These are phyloP conservation scores for Chromoteleia sp. DNA, from an alignment of 2,888 invertebrate genomes.

Conservation along the genomic window DNA sequence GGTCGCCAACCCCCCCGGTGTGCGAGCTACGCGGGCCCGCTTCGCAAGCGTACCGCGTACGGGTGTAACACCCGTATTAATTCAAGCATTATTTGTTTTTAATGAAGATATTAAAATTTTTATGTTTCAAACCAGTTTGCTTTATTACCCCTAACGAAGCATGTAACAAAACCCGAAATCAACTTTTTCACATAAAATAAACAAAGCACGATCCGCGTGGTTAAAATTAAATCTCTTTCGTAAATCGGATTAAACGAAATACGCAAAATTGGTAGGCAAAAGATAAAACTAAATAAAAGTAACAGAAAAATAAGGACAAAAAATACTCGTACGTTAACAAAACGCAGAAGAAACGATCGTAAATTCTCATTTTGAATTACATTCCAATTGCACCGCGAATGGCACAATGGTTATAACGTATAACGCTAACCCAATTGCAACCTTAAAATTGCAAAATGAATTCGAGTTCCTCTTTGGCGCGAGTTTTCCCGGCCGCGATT, in stretches of 20 bases:
- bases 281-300: conserved; percentile 15
- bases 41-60: too few relatives aligned
- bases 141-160: conserved; percentile 12
- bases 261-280: conserved; percentile 27
- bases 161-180: conserved; percentile 43
- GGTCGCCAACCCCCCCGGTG: too few relatives aligned
- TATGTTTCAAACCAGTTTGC: conserved; percentile 17
- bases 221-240: conserved; percentile 59
- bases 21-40: too few relatives aligned
- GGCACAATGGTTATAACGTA: conserved; percentile 15
- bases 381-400: conserved; percentile 5
- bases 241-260: conserved; percentile 53
- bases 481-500: conserved; percentile 24
- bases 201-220: conserved; percentile 51
- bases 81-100: too few relatives aligned
- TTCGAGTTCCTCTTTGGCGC: conserved; percentile 26
- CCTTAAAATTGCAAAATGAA: conserved; percentile 46
- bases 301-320: neutral
- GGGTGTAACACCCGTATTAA: too few relatives aligned
- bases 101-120: conserved; percentile 7
- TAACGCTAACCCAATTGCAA: conserved; percentile 1
- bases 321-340: neutral
- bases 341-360: conserved; percentile 4
- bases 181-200: conserved; percentile 56
- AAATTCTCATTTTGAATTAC: conserved; percentile 39